These are phyloP conservation scores for Clavelina lepadiformis DNA, from an alignment of 23 tunicate species.

Conservation along the genomic window DNA sequence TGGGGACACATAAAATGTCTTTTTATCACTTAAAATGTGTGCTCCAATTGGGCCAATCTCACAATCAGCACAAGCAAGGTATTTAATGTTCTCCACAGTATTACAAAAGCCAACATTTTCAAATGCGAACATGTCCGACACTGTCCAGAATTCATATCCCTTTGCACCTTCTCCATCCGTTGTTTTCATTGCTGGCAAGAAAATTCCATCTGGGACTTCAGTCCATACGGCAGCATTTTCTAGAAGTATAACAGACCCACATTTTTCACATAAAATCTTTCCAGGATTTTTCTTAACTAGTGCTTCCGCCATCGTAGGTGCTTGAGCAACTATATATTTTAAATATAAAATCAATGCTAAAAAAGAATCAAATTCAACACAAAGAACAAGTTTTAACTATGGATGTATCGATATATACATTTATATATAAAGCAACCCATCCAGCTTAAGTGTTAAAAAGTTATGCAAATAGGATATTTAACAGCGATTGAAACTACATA, in stretches of 20 bases:
- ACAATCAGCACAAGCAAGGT: slow-evolving; percentile 94
- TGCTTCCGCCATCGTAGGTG: too few relatives aligned
- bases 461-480: too few relatives aligned
- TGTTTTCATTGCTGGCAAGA: slow-evolving; percentile 57
- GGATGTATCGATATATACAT: too few relatives aligned
- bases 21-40: slow-evolving; percentile 43
- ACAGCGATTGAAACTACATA: too few relatives aligned
- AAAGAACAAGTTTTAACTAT: too few relatives aligned
- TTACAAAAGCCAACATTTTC: slow-evolving; percentile 97
- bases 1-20: slow-evolving; percentile 47
- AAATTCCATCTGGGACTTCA: slow-evolving; percentile 45
- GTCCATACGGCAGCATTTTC: slow-evolving; percentile 35
- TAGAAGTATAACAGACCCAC: slow-evolving; percentile 53
- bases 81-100: slow-evolving; percentile 61
- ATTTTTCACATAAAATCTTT: slow-evolving; percentile 47
- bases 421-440: too few relatives aligned
- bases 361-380: too few relatives aligned
- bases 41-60: slow-evolving; percentile 95
- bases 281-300: slow-evolving; percentile 38
- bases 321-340: too few relatives aligned
- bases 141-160: slow-evolving; percentile 61
- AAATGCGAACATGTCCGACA: slow-evolving; percentile 79
- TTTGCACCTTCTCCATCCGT: slow-evolving; percentile 29
- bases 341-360: too few relatives aligned
- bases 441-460: too few relatives aligned